These are phyloP conservation scores for Noctua janthina DNA, from an alignment of 2,888 invertebrate genomes.

Conservation along the genomic window DNA sequence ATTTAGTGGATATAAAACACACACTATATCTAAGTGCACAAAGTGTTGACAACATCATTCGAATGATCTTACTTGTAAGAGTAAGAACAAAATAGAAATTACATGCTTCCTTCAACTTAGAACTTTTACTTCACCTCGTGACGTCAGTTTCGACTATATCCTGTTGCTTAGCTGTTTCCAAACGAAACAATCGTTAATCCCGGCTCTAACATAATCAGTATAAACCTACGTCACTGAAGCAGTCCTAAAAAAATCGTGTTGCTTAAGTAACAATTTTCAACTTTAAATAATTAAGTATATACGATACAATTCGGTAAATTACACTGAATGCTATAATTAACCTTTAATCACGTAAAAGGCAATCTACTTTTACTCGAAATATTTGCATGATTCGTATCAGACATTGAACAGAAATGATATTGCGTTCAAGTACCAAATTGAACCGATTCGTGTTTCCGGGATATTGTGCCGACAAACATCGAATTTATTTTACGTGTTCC, in stretches of 20 bases:
- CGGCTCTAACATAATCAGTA: neutral
- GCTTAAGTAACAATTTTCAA: neutral
- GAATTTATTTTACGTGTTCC: constrained; percentile 44
- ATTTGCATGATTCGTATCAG: constrained; percentile 43
- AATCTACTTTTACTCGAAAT: constrained; percentile 59
- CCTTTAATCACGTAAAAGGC: constrained; percentile 51
- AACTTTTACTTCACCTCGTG: neutral
- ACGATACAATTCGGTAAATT: constrained; percentile 23
- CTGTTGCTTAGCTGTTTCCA: neutral
- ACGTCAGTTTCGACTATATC: neutral
- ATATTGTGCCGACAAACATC: constrained; percentile 44
- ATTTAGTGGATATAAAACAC: neutral
- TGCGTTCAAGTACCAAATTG: constrained; percentile 28
- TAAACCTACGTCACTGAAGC: neutral
- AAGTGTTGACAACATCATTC: neutral
- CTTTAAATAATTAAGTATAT: neutral
- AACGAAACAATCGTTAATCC: neutral
- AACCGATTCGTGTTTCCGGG: constrained; percentile 47
- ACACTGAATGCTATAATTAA: constrained; percentile 36
- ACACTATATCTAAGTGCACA: neutral
- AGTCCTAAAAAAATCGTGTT: neutral
- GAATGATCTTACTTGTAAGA: neutral
- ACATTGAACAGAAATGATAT: constrained; percentile 40
- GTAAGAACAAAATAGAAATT: neutral
- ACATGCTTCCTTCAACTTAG: neutral